Evolutionary conservation across 2,797 vertebrate genomes (phyloP), one percentile per base, ranked within the genome.

Genomic region (Crenichthys baileyi): DNA sequence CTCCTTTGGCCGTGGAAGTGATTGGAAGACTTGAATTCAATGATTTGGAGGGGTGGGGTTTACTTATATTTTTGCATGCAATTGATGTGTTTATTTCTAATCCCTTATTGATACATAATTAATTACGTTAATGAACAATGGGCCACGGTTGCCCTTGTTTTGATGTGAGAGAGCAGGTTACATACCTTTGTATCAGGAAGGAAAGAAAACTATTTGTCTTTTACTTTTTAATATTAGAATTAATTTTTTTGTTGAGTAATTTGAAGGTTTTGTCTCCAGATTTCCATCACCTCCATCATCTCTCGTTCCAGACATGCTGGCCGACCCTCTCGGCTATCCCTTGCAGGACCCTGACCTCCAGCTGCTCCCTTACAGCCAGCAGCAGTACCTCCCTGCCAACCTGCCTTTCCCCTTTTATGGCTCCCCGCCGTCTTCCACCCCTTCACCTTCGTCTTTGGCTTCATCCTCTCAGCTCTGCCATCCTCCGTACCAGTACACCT

Each of bases 291-390:
- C 22, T 70, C 46, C 13, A 16, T 79, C 31, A 39, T 13, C 65
- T 81, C 82, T 61, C 20, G 70, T 85, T 83, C 77, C 93, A 99
- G 97, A 98, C 88, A 94, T 98, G 90, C 91, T 97, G 87, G 92
- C 96, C 0, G 97, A 99, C 86, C 96, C 97, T 56, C 92, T 96
- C 86, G 96, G 94, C 91, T 97, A 96, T 85, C 95, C 97, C 72
- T 93, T 97, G 74, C 96, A 96, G 86, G 95, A 98, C 44, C 67
- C 91, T 0, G 97, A 99, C 90, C 96, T 97, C 87, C 97, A 98
- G 95, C 85, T 94, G 71, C 90, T 94, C 26, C 91, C 96, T 55
- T 97, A 96, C 88, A 95, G 94, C 90, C 97, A 97, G 70, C 97
- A 97, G 72, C 95, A 95, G 84, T 95, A 95, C 82, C 89, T 86